Evolutionary conservation across 1,140 invertebrate genomes (phyloP), one percentile per base, ranked within the genome.

Genomic region (Hetaerina americana): DNA sequence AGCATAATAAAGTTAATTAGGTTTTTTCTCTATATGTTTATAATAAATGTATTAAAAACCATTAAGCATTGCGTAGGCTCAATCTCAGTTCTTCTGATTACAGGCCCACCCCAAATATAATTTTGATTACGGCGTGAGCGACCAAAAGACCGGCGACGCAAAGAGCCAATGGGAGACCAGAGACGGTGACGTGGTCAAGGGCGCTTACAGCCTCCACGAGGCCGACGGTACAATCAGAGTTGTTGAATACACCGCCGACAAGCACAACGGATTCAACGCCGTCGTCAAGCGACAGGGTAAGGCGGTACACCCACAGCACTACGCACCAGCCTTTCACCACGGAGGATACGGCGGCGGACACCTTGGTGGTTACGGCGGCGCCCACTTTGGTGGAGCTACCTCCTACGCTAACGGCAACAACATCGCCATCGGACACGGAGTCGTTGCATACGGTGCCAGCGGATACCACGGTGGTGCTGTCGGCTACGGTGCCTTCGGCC

Each of bases 41-140:
- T n/a, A n/a, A n/a, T n/a, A n/a, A n/a, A n/a, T n/a, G n/a, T n/a
- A n/a, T n/a, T n/a, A n/a, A n/a, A n/a, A n/a, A n/a, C n/a, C n/a
- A n/a, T n/a, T n/a, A n/a, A n/a, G n/a, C n/a, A n/a, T n/a, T n/a
- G n/a, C n/a, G n/a, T n/a, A n/a, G n/a, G n/a, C n/a, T n/a, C n/a
- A n/a, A n/a, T n/a, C n/a, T n/a, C n/a, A n/a, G n/a, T 57, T 12
- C 10, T 18, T 10, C 15, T 57, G 28, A 71, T 68, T 68, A 24
- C 10, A 57, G 40, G 40, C 40, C 40, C 22, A 57, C 77, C 87
- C 88, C 0, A 86, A 85, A 77, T 90, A 90, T 74, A 81, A 86
- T 10, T 90, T 87, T 73, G 87, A 87, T 71, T 90, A 90, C 74
- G 88, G 87, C 12, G 88, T 90, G 6, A 84, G 87, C 68, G 89